Percentiles rank a stretch among this genome's conserved stretches.
phyloP scores from a whole-genome alignment of 2,113 vertebrate genomes.

The Malurus alboscapulatus region DNA sequence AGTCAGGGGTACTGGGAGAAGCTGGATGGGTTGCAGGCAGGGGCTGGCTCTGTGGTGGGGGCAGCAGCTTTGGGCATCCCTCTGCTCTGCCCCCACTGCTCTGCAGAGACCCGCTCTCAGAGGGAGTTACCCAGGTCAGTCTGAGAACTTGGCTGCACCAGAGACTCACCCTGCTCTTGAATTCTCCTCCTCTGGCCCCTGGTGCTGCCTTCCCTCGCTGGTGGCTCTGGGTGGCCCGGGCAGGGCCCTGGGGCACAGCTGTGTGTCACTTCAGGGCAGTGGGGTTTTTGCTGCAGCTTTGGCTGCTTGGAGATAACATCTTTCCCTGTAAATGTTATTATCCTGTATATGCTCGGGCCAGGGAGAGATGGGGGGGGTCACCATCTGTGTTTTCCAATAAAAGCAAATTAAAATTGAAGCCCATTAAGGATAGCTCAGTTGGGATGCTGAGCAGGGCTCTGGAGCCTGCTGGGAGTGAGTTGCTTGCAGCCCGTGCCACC shows the following conservation, averaged over 20 bases:
- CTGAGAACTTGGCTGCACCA: background rate
- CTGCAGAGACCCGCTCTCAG: accelerated
- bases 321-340: constrained; percentile 26
- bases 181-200: background rate
- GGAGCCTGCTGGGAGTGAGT: constrained; percentile 63
- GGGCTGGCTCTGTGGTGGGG: background rate
- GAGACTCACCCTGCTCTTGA: background rate
- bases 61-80: background rate
- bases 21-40: background rate
- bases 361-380: background rate
- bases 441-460: constrained; percentile 66
- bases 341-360: background rate
- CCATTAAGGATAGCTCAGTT: constrained; percentile 72
- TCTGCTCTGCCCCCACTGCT: accelerated
- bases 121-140: accelerated
- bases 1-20: background rate
- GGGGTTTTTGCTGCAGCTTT: background rate
- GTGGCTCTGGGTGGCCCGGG: background rate
- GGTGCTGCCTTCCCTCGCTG: background rate
- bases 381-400: constrained; percentile 82
- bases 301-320: background rate
- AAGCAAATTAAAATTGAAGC: constrained; percentile 77
- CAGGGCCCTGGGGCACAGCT: background rate
- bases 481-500: background rate
- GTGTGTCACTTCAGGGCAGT: background rate